phyloP scores from a whole-genome alignment of 2,797 vertebrate species.

The Myotis myotis region DNA sequence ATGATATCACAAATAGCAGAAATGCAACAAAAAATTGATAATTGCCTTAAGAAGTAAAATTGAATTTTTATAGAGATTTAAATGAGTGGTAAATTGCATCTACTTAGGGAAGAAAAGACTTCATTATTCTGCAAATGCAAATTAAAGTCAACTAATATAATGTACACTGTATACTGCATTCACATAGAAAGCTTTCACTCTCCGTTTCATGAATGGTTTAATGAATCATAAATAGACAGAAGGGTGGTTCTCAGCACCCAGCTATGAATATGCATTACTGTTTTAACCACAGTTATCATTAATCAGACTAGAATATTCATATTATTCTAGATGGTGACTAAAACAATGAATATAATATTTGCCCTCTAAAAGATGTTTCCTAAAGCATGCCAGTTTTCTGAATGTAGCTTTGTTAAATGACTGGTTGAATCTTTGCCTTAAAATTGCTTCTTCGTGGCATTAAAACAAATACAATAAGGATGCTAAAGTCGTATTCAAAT shows the following conservation, averaged over 20 bases:
- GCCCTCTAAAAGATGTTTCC: slow-evolving; percentile 11
- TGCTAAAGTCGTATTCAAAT: not conserved
- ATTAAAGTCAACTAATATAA: slow-evolving; percentile 43
- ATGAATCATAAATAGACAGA: slow-evolving; percentile 34
- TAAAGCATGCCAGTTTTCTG: slow-evolving; percentile 42
- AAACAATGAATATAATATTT: slow-evolving; percentile 53
- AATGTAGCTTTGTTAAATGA: slow-evolving; percentile 47
- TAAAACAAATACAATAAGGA: slow-evolving; percentile 19
- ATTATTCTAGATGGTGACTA: slow-evolving; percentile 33
- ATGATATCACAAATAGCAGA: not conserved
- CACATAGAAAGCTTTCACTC: not conserved
- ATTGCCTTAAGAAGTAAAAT: not conserved
- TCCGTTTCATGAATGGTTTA: slow-evolving; percentile 36
- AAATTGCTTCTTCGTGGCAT: not conserved
- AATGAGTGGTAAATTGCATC: not conserved
- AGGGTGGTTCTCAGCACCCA: slow-evolving; percentile 17
- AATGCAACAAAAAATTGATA: not conserved
- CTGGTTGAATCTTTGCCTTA: slow-evolving; percentile 35
- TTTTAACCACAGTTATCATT: slow-evolving; percentile 22
- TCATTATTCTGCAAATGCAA: slow-evolving; percentile 54
- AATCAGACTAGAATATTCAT: slow-evolving; percentile 17
- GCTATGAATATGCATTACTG: slow-evolving; percentile 27
- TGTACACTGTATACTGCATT: not conserved
- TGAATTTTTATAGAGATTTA: slow-evolving; percentile 18
- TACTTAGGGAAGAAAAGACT: slow-evolving; percentile 39